phyloP scores from a whole-genome alignment of 2,797 vertebrate species.

The Phrynocephalus forsythii region DNA sequence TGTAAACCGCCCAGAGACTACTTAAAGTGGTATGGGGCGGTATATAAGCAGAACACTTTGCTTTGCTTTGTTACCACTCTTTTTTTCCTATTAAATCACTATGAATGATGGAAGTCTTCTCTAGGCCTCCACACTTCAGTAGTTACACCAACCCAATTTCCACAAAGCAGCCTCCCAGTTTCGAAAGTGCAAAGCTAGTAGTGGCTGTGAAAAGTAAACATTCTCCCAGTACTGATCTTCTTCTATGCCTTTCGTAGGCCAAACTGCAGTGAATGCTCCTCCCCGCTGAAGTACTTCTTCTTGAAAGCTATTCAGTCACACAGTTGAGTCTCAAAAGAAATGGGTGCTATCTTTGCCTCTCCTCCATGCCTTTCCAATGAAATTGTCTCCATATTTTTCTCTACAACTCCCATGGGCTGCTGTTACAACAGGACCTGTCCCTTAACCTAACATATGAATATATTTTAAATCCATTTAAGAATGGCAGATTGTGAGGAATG shows the following conservation, averaged over 20 bases:
- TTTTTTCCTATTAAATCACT: no score
- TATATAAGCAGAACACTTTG: no score
- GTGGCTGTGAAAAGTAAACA: background rate
- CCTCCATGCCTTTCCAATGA: background rate
- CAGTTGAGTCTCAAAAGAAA: background rate
- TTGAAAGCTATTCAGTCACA: background rate
- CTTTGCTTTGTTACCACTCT: no score
- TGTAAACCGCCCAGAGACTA: no score
- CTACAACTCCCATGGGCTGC: background rate
- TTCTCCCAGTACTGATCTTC: background rate
- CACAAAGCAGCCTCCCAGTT: background rate
- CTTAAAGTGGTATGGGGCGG: no score
- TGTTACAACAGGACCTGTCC: background rate
- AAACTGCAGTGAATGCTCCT: background rate
- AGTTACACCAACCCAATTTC: background rate
- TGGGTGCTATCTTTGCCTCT: no score
- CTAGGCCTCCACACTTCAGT: background rate
- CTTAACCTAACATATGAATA: background rate
- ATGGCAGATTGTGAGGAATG: background rate
- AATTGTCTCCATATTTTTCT: background rate
- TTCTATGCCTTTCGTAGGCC: background rate
- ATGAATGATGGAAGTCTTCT: background rate
- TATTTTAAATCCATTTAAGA: background rate
- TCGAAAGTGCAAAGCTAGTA: background rate
- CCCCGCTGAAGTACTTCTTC: background rate